Base-by-base conservation (phyloP, 2,888 invertebrate genomes). In the Cataglyphis rosenhaueri region DNA sequence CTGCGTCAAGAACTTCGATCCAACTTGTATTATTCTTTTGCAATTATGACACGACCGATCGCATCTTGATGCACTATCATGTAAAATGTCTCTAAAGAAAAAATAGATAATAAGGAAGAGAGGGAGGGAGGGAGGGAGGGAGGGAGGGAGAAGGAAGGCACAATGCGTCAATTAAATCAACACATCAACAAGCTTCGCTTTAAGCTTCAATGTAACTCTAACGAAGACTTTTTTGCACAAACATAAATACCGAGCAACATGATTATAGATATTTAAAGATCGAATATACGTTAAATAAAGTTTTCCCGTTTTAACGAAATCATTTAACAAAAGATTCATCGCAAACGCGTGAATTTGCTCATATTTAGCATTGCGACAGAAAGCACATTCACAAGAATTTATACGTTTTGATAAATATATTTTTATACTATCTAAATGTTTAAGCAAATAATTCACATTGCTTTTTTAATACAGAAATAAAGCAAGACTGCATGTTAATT, bases 131-230 rank as follows among this genome's bases (percentile, higher is more conserved):
- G 44, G 32, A 48, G 21, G 25, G 25, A 66, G n/a, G 21, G 32
- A 32, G 32, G 32, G 32, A 6, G 32, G 25, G 66, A 6, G 55
- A 65, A 15, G 52, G 59, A 57, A 57, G 71, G 38, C 76, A 84
- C 70, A 81, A 88, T 85, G 87, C 85, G 92, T 92, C 92, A 92
- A 92, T 92, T 91, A 92, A 88, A 90, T 79, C 68, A 82, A 66
- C 32, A 52, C 82, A 81, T 79, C 62, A 41, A 55, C 74, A 52
- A 76, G 38, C 38, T 66, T 66, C 55, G 52, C 9, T 66, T 18
- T 25, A 38, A 64, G 35, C 62, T 65, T 18, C 21, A 35, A 15
- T 44, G 18, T 32, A 25, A 65, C 8, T 38, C 9, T 38, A 35
- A 25, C 35, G n/a, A 38, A 38, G 10, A 25, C 25, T 57, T 78